Conservation (phyloP, 1,140 invertebrate genomes). For the Reticulitermes speratus region DNA sequence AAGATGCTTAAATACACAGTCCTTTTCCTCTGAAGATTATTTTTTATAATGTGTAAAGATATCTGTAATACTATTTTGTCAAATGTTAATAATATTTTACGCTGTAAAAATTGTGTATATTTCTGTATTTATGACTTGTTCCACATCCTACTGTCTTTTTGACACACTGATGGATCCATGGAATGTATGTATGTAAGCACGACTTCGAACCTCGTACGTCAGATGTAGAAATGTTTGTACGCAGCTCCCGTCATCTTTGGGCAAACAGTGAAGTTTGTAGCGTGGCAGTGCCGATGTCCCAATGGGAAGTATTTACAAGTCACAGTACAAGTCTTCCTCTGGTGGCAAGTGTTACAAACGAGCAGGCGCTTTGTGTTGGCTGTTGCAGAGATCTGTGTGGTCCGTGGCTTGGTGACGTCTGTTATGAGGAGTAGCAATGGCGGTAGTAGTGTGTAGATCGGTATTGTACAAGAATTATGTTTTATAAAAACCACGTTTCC, state of each 20-base stretch:
- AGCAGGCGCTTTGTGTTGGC: conserved; percentile 7
- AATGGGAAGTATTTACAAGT: background rate
- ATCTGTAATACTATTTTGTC: too few relatives aligned
- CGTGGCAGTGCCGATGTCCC: background rate
- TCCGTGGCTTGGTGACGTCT: background rate
- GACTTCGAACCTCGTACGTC: too few relatives aligned
- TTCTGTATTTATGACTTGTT: too few relatives aligned
- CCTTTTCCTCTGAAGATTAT: too few relatives aligned
- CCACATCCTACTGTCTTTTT: too few relatives aligned
- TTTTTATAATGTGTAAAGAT: too few relatives aligned
- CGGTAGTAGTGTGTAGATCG: background rate
- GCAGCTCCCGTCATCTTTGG: background rate
- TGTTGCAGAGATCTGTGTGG: background rate
- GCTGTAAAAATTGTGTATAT: too few relatives aligned
- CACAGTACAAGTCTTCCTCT: background rate
- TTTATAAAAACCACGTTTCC: background rate
- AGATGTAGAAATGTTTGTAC: too few relatives aligned
- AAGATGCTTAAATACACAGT: too few relatives aligned
- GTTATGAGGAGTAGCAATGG: background rate
- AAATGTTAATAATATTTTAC: too few relatives aligned
- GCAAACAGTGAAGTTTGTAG: background rate
- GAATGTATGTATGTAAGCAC: too few relatives aligned
- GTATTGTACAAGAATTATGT: background rate
- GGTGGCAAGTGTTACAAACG: background rate
- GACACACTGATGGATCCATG: too few relatives aligned